These are phyloP conservation scores for Raja brachyura DNA, from an alignment of 2,113 vertebrate genomes.

Conservation along the genomic window DNA sequence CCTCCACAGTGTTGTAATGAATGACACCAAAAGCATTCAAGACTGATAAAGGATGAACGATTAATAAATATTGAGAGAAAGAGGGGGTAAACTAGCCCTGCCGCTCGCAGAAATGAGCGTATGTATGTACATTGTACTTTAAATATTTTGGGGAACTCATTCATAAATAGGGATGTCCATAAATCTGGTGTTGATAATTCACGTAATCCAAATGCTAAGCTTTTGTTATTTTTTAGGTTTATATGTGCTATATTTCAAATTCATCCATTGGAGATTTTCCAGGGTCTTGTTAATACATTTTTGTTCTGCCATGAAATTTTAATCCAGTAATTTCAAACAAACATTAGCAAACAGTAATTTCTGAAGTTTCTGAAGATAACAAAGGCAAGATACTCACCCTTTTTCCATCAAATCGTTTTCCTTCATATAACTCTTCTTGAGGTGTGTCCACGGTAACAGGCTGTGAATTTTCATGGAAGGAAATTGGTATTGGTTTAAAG, in stretches of 20 bases:
- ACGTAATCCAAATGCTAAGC: neutral
- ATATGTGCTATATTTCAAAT: neutral
- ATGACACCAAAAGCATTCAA: too few species aligned
- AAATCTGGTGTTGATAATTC: too few species aligned
- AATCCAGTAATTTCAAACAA: neutral
- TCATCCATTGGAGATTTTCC: neutral
- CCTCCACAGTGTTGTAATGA: too few species aligned
- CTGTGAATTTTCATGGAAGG: conserved; percentile 47
- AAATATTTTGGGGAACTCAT: too few species aligned
- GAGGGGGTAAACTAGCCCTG: too few species aligned
- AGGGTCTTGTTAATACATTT: neutral
- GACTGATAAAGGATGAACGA: too few species aligned
- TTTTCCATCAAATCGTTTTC: conserved; percentile 73
- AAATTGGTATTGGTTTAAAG: neutral
- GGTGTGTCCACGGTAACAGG: conserved; percentile 76
- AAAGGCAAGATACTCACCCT: conserved; percentile 55
- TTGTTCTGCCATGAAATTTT: neutral
- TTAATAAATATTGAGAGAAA: too few species aligned
- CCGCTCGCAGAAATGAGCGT: too few species aligned
- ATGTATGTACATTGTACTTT: too few species aligned
- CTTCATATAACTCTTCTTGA: conserved; percentile 71
- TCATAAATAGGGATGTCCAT: too few species aligned
- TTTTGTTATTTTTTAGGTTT: neutral
- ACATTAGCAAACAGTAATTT: neutral
- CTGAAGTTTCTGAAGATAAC: neutral